A percentile compares a stretch with the other conserved stretches of the same genome.
Evolutionary conservation across 2,888 invertebrate species (phyloP).

Genomic region (Nemoura dubitans): DNA sequence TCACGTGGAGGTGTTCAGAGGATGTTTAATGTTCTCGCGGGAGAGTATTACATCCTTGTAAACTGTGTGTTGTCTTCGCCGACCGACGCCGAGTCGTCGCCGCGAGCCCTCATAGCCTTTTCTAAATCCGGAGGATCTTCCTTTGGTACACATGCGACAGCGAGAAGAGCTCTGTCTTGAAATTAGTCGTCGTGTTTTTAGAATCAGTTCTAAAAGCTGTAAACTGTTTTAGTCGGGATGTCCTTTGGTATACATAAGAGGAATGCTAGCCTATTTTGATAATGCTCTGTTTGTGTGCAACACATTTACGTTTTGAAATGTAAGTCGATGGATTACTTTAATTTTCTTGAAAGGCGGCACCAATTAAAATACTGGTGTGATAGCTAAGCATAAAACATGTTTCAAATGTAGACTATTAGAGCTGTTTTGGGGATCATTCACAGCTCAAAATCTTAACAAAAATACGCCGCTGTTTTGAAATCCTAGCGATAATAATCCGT

Average conservation of each 20-base stretch:
- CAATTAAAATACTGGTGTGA: too few species aligned
- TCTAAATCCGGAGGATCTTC: background rate
- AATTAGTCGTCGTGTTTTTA: background rate
- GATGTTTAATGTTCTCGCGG: background rate
- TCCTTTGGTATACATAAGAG: background rate
- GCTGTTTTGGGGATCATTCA: background rate
- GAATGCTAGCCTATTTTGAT: background rate
- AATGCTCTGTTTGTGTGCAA: too few species aligned
- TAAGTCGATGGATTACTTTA: background rate
- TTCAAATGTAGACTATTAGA: background rate
- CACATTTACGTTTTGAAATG: background rate
- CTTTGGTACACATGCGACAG: background rate
- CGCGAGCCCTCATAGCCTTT: background rate
- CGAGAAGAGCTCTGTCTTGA: background rate
- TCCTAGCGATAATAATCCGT: background rate
- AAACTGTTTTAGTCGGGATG: background rate
- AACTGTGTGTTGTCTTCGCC: background rate
- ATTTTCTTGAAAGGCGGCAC: background rate
- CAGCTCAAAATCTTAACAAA: background rate
- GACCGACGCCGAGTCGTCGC: background rate
- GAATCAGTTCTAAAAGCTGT: background rate
- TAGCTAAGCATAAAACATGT: too few species aligned
- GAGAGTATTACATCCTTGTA: background rate
- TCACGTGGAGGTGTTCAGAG: constrained; percentile 16
- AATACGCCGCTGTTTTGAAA: background rate